Base-by-base conservation (phyloP, 1,140 invertebrate genomes). In the Sminthurides bifidus region DNA sequence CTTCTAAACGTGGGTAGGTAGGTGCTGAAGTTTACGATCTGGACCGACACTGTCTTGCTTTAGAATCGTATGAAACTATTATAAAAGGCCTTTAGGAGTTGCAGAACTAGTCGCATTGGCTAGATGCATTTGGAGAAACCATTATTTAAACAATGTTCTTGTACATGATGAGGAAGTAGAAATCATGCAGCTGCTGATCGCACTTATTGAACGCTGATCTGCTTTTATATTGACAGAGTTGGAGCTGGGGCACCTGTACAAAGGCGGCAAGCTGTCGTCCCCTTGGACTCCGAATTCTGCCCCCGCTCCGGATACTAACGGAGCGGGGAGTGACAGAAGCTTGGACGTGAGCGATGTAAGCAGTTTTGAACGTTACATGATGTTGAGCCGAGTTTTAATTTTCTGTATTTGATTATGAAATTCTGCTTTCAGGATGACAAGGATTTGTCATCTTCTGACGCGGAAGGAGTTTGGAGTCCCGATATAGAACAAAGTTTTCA, bases 401-500 rank as follows among this genome's bases (percentile, higher is more conserved):
- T 26, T 26, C 54, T 38, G 60, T 67, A 27, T 60, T 58, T 33
- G 21, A 33, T 12, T 53, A 53, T 53, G 21, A 57, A 63, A 26
- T 66, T 27, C 19, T 69, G 55, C 69, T 71, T 33, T 5, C 75
- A 88, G 84, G 87, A 92, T 72, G 83, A 87, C 76, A 87, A 87
- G 72, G 85, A 88, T 71, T 74, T 91, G 69, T 84, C 85, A 67
- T 87, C 85, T 61, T 86, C 87, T 60, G 95, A 98, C 75, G 95
- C 94, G 48, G 96, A 99, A 74, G 95, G 96, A 60, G 95, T 99
- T 19, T 99, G 96, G 96, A 94, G 90, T 73, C 90, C 93, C 49
- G 95, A 98, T 75, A 99, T 99, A 74, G 96, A 99, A 74, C 95
- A 98, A 76, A 94, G 92, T 74, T 99, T 99, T 75, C 94, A 98